Conservation (phyloP, 2,797 vertebrate species). For the Euphonia xanthogaster region DNA sequence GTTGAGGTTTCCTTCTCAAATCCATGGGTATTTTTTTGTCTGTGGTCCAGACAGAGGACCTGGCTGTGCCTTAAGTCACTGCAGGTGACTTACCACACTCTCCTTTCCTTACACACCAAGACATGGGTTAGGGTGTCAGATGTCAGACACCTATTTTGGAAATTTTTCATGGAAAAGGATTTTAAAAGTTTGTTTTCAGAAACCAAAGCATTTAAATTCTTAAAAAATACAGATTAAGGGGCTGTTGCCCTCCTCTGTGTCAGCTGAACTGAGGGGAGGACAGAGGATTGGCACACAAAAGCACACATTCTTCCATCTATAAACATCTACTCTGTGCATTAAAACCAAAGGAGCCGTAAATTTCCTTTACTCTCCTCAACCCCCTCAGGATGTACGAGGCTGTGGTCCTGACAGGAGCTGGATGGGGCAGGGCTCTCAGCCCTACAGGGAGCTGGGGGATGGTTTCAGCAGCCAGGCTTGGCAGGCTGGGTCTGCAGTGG, state of each 20-base stretch:
- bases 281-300: fast-evolving
- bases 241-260: background rate
- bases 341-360: background rate
- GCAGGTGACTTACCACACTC: background rate
- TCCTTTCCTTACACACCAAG: background rate
- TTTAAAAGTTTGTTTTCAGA: background rate
- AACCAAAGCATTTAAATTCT: background rate
- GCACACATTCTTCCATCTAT: background rate
- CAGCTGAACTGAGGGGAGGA: background rate
- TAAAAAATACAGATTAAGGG: background rate
- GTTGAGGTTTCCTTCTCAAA: background rate
- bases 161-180: background rate
- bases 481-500: fast-evolving
- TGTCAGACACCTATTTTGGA: background rate
- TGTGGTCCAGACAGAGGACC: background rate
- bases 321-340: background rate
- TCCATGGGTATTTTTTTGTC: background rate
- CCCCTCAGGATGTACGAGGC: fast-evolving
- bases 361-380: background rate
- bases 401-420: background rate
- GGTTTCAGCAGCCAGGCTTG: background rate
- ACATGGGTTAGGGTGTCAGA: background rate
- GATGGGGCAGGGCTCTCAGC: background rate
- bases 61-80: background rate
- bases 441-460: fast-evolving